Evolutionary conservation across 1,140 invertebrate genomes (phyloP).

Genomic region (Drosophila sp.): DNA sequence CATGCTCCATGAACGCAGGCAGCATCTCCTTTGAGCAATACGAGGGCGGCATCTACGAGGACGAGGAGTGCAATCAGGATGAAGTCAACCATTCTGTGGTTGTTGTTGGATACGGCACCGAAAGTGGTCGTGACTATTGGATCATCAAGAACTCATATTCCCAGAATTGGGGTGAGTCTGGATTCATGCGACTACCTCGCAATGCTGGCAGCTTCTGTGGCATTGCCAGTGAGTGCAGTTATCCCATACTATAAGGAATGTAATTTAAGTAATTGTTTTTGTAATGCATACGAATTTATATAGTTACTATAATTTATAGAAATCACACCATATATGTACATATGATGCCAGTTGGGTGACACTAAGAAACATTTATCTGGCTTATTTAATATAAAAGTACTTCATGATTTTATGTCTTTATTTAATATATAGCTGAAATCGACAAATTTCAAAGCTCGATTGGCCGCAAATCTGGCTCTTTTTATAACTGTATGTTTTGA

Average conservation of each 20-base stretch:
- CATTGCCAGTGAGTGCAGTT: constrained; percentile 85
- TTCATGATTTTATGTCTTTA: no score
- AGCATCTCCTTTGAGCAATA: constrained; percentile 93
- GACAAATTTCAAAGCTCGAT: no score
- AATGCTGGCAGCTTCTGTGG: constrained; percentile 90
- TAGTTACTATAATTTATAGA: constrained; percentile 37
- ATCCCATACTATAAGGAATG: constrained; percentile 65
- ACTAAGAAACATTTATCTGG: no score
- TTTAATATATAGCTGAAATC: no score
- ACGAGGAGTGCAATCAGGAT: constrained; percentile 85
- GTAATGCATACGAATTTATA: constrained; percentile 56
- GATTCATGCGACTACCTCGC: constrained; percentile 89
- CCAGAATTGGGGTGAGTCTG: constrained; percentile 89
- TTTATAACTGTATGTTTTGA: no score
- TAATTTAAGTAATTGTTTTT: constrained; percentile 44
- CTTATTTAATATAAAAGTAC: no score
- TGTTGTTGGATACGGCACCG: constrained; percentile 87
- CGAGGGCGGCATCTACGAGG: constrained; percentile 87
- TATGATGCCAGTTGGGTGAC: neutral
- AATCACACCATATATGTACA: no score
- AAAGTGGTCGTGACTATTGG: constrained; percentile 89
- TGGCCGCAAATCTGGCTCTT: no score
- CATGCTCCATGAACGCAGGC: constrained; percentile 92
- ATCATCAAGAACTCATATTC: constrained; percentile 92
- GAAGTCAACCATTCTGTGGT: constrained; percentile 87